phyloP scores from a whole-genome alignment of 2,888 invertebrate species.

The Polietes domitor region DNA sequence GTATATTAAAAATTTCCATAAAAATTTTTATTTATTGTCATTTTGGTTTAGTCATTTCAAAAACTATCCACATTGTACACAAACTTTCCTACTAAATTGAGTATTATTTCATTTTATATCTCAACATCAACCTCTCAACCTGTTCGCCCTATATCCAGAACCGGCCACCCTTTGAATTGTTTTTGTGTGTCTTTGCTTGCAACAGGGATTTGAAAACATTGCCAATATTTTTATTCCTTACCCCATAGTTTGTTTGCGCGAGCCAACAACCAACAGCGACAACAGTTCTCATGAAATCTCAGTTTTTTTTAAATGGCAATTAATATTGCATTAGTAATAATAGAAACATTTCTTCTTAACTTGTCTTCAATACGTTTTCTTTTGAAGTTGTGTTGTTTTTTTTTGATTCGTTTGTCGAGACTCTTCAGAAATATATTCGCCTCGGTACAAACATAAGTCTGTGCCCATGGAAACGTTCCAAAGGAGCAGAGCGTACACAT shows the following conservation, averaged over 20 bases:
- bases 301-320: conserved; percentile 67
- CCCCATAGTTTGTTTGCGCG: background rate
- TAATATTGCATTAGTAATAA: conserved; percentile 64
- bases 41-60: too few relatives aligned
- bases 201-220: background rate
- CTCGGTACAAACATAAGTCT: too few relatives aligned
- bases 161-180: background rate
- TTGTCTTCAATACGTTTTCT: background rate
- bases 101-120: background rate
- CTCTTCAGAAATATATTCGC: background rate
- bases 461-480: conserved; percentile 13
- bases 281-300: conserved; percentile 35
- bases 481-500: background rate
- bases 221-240: background rate
- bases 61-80: too few relatives aligned
- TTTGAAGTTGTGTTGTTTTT: background rate
- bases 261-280: too few relatives aligned
- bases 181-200: background rate
- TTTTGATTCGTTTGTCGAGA: background rate
- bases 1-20: too few relatives aligned
- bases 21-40: too few relatives aligned
- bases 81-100: too few relatives aligned
- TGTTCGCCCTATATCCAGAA: too few relatives aligned
- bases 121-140: background rate
- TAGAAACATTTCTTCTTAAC: conserved; percentile 22